phyloP scores from a whole-genome alignment of 2,113 vertebrate genomes.

The Phalacrocorax carbo region DNA sequence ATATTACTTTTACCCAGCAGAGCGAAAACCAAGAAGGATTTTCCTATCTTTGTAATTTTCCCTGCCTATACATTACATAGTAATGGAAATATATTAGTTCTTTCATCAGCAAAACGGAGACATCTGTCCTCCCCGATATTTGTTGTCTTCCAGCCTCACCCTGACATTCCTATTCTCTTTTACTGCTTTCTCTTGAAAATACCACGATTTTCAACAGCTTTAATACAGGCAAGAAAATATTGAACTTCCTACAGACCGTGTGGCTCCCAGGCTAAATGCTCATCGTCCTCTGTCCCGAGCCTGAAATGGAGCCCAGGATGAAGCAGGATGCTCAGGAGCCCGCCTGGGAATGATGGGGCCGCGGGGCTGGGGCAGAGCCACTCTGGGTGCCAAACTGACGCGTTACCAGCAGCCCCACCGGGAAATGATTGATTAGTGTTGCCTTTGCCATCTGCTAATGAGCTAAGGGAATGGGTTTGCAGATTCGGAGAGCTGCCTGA shows the following conservation, averaged over 20 bases:
- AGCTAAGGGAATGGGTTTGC: background rate
- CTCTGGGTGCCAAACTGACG: background rate
- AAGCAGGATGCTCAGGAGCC: background rate
- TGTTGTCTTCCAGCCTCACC: background rate
- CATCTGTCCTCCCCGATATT: background rate
- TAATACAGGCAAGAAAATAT: background rate
- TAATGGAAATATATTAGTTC: background rate
- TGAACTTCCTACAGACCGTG: background rate
- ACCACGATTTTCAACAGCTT: background rate
- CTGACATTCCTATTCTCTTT: background rate
- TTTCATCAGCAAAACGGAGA: background rate
- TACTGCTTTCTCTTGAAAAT: background rate
- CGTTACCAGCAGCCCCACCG: background rate
- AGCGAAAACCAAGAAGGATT: background rate
- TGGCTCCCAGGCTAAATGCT: background rate
- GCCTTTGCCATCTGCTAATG: constrained; percentile 18
- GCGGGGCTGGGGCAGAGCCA: background rate
- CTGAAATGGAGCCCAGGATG: background rate
- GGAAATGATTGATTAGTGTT: constrained; percentile 6
- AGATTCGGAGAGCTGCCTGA: background rate
- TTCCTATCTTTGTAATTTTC: background rate
- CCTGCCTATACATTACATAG: background rate
- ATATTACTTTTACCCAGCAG: background rate
- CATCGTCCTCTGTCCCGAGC: background rate
- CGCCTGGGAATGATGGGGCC: background rate